Conservation (phyloP, 30 jellyfish, hydroid and myxozoan genomes). For the Chrysaora quinquecirrha region DNA sequence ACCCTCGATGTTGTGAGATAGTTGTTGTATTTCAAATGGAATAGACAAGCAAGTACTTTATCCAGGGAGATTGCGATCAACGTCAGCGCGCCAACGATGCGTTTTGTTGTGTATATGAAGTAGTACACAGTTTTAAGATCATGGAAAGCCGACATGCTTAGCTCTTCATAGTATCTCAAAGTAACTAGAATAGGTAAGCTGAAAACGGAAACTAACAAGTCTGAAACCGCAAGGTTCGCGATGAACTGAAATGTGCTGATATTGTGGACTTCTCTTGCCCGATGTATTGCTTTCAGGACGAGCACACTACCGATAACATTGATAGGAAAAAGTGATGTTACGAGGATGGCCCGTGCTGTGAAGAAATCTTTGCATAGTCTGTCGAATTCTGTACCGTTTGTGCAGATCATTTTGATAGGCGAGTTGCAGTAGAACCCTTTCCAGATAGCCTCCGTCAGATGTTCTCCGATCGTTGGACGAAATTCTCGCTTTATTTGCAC, state of each 20-base stretch:
- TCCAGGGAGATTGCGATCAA: slow-evolving; percentile 53
- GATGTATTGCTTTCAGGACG: slow-evolving; percentile 36
- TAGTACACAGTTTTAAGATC: slow-evolving; percentile 4
- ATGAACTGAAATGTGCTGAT: slow-evolving; percentile 63
- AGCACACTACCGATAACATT: slow-evolving; percentile 46
- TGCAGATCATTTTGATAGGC: not conserved
- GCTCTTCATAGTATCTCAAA: slow-evolving; percentile 6
- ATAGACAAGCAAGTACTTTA: slow-evolving; percentile 64
- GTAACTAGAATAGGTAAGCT: slow-evolving; percentile 31
- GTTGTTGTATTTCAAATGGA: slow-evolving; percentile 51
- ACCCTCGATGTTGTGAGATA: slow-evolving; percentile 8
- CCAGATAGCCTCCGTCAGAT: too few species aligned
- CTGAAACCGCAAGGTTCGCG: slow-evolving; percentile 52
- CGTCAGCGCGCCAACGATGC: slow-evolving; percentile 45
- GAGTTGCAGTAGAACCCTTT: too few species aligned
- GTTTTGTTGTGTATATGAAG: slow-evolving; percentile 10
- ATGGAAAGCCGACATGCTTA: not conserved
- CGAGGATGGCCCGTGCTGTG: slow-evolving; percentile 20
- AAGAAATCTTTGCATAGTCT: slow-evolving; percentile 17
- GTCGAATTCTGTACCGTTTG: not conserved
- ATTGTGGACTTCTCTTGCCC: slow-evolving; percentile 32
- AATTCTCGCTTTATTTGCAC: too few species aligned
- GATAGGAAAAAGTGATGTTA: slow-evolving; percentile 30
- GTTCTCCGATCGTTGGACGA: too few species aligned
- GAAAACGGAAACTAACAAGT: slow-evolving; percentile 16